phyloP scores from a whole-genome alignment of 2,888 invertebrate genomes.

The Eretmocerus hayati region DNA sequence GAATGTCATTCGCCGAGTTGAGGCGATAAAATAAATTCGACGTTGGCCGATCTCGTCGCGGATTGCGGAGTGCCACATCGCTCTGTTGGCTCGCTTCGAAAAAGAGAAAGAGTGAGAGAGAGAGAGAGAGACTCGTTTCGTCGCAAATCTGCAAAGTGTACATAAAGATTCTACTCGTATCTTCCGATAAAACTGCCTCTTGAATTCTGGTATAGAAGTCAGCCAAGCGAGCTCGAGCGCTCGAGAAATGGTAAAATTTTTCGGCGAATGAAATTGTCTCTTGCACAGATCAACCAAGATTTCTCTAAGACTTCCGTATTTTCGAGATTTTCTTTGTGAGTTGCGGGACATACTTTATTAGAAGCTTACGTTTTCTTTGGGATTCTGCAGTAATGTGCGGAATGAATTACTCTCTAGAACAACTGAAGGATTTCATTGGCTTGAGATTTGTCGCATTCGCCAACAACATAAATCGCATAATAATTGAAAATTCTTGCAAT shows the following conservation, averaged over 20 bases:
- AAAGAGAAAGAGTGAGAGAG: too few species aligned
- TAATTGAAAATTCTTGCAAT: too few species aligned
- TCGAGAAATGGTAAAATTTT: slow-evolving; percentile 12
- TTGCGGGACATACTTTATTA: too few species aligned
- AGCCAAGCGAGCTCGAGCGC: not conserved
- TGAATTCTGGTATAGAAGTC: slow-evolving; percentile 7
- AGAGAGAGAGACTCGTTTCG: not conserved
- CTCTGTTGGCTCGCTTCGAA: too few species aligned
- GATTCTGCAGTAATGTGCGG: too few species aligned
- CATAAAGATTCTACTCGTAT: slow-evolving; percentile 14
- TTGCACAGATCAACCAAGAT: slow-evolving; percentile 2
- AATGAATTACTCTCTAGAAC: too few species aligned
- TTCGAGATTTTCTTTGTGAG: too few species aligned
- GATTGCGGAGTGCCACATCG: too few species aligned
- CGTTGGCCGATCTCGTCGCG: slow-evolving; percentile 23
- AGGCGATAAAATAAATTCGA: slow-evolving; percentile 40
- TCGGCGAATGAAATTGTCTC: slow-evolving; percentile 11
- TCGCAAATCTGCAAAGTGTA: slow-evolving; percentile 22
- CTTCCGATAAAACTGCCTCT: slow-evolving; percentile 19
- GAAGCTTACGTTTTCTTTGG: too few species aligned
- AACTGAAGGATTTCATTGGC: too few species aligned
- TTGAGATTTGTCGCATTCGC: not conserved
- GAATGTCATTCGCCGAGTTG: slow-evolving; percentile 36
- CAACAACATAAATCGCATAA: too few species aligned
- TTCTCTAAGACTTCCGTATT: too few species aligned